Evolutionary conservation across 2,797 vertebrate genomes (phyloP).

Genomic region (Anabacerthia variegaticeps): DNA sequence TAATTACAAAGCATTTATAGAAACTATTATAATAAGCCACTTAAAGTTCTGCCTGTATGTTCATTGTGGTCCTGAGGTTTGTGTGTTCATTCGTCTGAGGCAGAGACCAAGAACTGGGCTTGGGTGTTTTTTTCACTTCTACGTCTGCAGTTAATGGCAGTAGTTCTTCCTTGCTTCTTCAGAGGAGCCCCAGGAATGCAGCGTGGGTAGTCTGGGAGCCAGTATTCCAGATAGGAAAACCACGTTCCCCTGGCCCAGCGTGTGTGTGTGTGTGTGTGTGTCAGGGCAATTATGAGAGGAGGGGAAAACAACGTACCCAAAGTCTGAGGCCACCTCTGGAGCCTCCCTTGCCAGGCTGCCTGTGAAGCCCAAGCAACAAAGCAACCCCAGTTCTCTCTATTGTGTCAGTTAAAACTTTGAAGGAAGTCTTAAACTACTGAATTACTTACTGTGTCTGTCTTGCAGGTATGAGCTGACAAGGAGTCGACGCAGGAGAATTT

Average conservation of each 20-base stretch:
- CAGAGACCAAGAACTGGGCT: not conserved
- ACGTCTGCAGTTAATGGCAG: not conserved
- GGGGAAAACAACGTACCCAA: rapidly evolving
- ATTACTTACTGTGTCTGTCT: not conserved
- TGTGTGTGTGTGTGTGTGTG: not conserved
- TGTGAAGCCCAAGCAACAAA: not conserved
- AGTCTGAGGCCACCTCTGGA: not conserved
- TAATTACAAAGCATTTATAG: slow-evolving; percentile 53
- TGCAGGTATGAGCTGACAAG: slow-evolving; percentile 78
- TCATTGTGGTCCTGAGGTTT: slow-evolving; percentile 12
- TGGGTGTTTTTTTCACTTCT: not conserved
- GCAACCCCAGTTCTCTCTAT: not conserved
- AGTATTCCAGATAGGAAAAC: not conserved
- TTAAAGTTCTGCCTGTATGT: not conserved
- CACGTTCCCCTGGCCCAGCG: not conserved
- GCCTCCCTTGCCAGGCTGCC: not conserved
- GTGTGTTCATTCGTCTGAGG: not conserved
- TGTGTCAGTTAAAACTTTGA: not conserved
- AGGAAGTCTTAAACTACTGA: not conserved
- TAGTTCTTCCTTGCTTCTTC: not conserved
- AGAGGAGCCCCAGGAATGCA: not conserved
- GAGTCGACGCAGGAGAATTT: slow-evolving; percentile 64
- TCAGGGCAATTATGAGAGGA: not conserved
- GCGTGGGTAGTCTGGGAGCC: not conserved
- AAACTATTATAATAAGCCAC: slow-evolving; percentile 23